phyloP scores from a whole-genome alignment of 2,888 invertebrate genomes.

The Thalpophila matura region DNA sequence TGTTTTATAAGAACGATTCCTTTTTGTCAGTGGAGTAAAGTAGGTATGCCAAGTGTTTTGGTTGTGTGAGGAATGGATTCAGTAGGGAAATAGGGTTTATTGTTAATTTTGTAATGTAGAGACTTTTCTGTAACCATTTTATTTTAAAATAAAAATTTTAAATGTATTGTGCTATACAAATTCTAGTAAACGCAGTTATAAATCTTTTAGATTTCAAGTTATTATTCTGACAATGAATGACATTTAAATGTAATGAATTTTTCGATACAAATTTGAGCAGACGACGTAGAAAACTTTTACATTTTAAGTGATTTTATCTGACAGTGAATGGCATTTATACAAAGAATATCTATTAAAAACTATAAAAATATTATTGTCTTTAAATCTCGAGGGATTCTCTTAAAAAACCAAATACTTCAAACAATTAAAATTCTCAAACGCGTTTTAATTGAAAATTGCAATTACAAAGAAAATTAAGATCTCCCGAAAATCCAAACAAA shows the following conservation, averaged over 20 bases:
- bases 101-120: conserved; percentile 15
- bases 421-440: conserved; percentile 2
- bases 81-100: not conserved
- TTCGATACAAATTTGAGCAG: no score
- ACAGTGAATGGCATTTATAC: not conserved
- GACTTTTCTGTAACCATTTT: not conserved
- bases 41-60: conserved; percentile 43
- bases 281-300: no score
- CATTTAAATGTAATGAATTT: no score
- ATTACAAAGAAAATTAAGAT: conserved; percentile 11
- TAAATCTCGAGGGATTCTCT: not conserved
- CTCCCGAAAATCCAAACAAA: conserved; percentile 29
- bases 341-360: not conserved
- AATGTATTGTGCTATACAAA: no score
- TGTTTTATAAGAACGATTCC: conserved; percentile 42
- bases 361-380: no score
- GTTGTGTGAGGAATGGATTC: conserved; percentile 8
- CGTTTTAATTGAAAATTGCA: conserved; percentile 28
- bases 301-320: no score
- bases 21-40: conserved; percentile 43
- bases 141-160: no score
- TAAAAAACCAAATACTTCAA: not conserved
- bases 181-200: no score
- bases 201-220: no score
- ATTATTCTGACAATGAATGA: no score